Conservation (phyloP, 1,140 invertebrate genomes). For the Gerris buenoi region DNA sequence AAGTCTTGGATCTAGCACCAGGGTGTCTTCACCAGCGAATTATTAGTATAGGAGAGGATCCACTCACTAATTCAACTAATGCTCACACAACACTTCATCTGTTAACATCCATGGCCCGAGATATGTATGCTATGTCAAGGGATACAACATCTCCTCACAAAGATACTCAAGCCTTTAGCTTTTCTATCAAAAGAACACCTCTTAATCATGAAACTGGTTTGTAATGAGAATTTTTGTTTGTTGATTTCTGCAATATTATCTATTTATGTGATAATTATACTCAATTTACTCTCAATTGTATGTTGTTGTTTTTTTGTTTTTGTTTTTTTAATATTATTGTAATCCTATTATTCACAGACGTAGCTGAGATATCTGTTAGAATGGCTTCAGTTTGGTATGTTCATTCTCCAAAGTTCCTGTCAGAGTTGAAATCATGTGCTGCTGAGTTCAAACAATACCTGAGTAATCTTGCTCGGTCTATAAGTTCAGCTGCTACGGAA, state of each 20-base stretch:
- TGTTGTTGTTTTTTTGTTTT: too few relatives aligned
- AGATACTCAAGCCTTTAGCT: slow-evolving; percentile 45
- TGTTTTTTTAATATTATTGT: too few relatives aligned
- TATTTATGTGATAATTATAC: too few relatives aligned
- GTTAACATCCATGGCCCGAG: slow-evolving; percentile 24
- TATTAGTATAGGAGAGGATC: slow-evolving; percentile 68
- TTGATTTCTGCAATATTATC: too few relatives aligned
- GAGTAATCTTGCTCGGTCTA: slow-evolving; percentile 60
- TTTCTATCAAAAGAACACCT: slow-evolving; percentile 36
- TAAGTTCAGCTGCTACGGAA: slow-evolving; percentile 78
- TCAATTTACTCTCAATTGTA: too few relatives aligned
- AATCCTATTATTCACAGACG: slow-evolving; percentile 25
- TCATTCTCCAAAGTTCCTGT: slow-evolving; percentile 69
- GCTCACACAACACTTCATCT: slow-evolving; percentile 29
- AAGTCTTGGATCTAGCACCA: slow-evolving; percentile 75
- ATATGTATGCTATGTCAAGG: slow-evolving; percentile 34
- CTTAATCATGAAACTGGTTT: slow-evolving; percentile 12
- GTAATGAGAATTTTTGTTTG: too few relatives aligned
- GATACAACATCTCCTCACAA: slow-evolving; percentile 23
- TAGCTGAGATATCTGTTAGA: slow-evolving; percentile 42
- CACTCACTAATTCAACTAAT: slow-evolving; percentile 32
- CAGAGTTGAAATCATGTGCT: slow-evolving; percentile 71
- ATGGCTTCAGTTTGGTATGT: slow-evolving; percentile 89
- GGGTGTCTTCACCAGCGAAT: slow-evolving; percentile 69
- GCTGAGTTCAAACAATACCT: slow-evolving; percentile 53